Conservation (phyloP, 2,888 invertebrate genomes). For the Gasteruption jaculator region DNA sequence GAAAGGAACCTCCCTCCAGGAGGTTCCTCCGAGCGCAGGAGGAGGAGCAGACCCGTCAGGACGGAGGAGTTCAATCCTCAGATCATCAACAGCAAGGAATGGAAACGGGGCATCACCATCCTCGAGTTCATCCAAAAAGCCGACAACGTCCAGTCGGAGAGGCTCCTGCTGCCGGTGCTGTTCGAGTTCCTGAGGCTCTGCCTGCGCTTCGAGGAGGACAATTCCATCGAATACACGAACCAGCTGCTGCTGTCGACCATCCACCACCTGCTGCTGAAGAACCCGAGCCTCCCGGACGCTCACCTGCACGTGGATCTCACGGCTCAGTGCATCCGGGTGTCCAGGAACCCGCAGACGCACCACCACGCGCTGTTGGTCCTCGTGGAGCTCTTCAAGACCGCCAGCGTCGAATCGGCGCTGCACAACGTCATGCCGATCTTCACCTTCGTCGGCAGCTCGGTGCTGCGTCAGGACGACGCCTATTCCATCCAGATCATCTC, state of each 20-base stretch:
- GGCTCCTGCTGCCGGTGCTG: constrained; percentile 65
- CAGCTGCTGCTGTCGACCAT: constrained; percentile 78
- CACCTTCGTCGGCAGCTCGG: constrained; percentile 94
- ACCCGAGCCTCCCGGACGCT: constrained; percentile 49
- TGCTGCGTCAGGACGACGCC: constrained; percentile 88
- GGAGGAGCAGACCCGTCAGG: no score
- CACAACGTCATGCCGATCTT: constrained; percentile 96
- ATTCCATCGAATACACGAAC: constrained; percentile 81
- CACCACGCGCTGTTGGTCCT: constrained; percentile 86
- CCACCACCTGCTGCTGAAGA: constrained; percentile 53
- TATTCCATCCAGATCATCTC: constrained; percentile 93
- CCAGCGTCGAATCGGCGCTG: constrained; percentile 51
- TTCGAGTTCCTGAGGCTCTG: constrained; percentile 78
- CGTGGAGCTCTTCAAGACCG: constrained; percentile 55
- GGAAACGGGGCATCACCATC: constrained; percentile 76
- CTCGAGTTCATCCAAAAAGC: constrained; percentile 84
- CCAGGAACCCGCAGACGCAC: constrained; percentile 93
- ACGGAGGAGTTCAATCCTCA: constrained; percentile 47
- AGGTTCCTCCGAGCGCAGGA: no score
- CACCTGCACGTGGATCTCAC: constrained; percentile 68
- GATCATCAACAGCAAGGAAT: constrained; percentile 63
- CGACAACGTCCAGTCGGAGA: constrained; percentile 68
- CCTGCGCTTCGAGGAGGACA: constrained; percentile 75
- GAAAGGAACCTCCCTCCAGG: constrained; percentile 5
- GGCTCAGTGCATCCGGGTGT: constrained; percentile 84